Percentiles rank a stretch among this genome's conserved stretches.
These are phyloP conservation scores for Peromyscus nudipes DNA, from an alignment of 2,797 vertebrate species.

Conservation along the genomic window DNA sequence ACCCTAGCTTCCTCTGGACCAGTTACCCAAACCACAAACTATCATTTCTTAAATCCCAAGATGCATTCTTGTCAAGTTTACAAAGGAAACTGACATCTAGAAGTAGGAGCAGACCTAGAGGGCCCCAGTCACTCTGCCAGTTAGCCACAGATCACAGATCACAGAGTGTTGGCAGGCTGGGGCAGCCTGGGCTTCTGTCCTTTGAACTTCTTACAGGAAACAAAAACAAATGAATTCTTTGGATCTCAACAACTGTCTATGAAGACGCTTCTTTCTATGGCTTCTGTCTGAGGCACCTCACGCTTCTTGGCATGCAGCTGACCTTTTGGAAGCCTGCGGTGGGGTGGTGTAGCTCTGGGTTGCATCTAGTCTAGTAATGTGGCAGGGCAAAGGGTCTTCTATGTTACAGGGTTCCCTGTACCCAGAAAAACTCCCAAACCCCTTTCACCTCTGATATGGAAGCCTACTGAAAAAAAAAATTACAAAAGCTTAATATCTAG, in stretches of 20 bases:
- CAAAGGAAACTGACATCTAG: constrained; percentile 22
- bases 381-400: background rate
- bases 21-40: constrained; percentile 26
- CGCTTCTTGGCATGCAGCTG: background rate
- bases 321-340: background rate
- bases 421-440: constrained; percentile 74
- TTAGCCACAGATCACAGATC: background rate
- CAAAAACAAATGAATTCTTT: constrained; percentile 48
- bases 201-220: constrained; percentile 56
- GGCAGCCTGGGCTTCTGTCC: background rate
- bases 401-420: constrained; percentile 64
- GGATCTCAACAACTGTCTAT: constrained; percentile 53
- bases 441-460: constrained; percentile 79
- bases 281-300: constrained; percentile 7
- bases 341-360: background rate
- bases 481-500: constrained; percentile 88
- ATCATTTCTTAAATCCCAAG: constrained; percentile 18
- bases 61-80: constrained; percentile 43
- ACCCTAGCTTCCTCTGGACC: background rate
- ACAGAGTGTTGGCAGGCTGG: background rate
- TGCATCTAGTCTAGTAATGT: constrained; percentile 2
- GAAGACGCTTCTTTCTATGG: background rate
- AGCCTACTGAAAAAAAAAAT: constrained; percentile 82
- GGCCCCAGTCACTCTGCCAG: background rate
- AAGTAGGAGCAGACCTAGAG: constrained; percentile 12